Evolutionary conservation across 1,140 invertebrate genomes (phyloP), one percentile per base, ranked within the genome.

Genomic region (Drosophila nebulosa): DNA sequence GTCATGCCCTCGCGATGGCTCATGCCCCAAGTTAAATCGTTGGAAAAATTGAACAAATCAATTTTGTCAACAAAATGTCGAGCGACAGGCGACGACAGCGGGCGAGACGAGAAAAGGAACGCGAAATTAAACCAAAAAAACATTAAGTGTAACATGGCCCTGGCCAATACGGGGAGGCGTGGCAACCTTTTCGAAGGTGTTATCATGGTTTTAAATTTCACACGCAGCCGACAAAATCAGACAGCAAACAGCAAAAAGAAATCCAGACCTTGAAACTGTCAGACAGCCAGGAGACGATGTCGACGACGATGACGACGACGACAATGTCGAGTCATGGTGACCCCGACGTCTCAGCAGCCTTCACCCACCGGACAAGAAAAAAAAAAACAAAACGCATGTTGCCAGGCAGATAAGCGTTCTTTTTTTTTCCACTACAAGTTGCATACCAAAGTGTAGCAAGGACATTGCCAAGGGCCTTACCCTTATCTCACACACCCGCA

Each of bases 11-110:
- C 22, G 30, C 30, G 12, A 64, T 73, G 61, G 72, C 52, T 85
- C 76, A 90, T 84, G 85, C 77, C 74, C 66, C 64, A 85, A 91
- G 90, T 90, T 91, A 90, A 91, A 91, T 91, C 90, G 90, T 90
- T 91, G 89, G 90, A 91, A 90, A 90, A 90, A 91, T 91, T 90
- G 86, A 91, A 90, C 90, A 90, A 91, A 91, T 91, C 90, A 91
- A 91, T 91, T 91, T 91, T 83, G 89, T 89, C 88, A 86, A 89
- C 74, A 76, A 89, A 79, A 71, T 79, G 80, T 74, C 74, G 65
- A 85, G 27, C 24, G 64, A 75, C 55, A 61, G 62, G 27, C 69
- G 56, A 75, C 66, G 71, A 39, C 74, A 79, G 35, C 12, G 65
- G 74, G n/a, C n/a, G n/a, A n/a, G n/a, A n/a, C 58, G 60, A 65